Evolutionary conservation across 2,888 invertebrate genomes (phyloP).

Genomic region (Carpatolechia fugitivella): DNA sequence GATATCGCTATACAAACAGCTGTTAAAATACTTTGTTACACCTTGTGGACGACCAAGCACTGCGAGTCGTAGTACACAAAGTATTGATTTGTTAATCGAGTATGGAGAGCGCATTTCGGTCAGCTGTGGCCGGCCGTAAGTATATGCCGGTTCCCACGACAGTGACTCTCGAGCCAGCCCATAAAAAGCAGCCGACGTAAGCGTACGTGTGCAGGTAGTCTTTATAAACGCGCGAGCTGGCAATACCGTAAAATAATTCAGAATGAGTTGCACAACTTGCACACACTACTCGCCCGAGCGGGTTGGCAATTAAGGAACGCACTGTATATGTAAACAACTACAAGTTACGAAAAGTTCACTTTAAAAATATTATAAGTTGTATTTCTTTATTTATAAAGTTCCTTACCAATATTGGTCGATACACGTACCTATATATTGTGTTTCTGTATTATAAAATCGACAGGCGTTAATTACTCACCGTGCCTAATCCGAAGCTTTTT

Average conservation of each 20-base stretch:
- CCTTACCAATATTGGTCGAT: not conserved
- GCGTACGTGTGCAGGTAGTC: constrained; percentile 72
- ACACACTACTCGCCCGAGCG: constrained; percentile 28
- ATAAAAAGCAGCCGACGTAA: constrained; percentile 74
- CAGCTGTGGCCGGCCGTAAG: constrained; percentile 73
- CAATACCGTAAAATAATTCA: constrained; percentile 51
- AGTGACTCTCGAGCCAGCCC: constrained; percentile 68
- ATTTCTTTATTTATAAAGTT: constrained; percentile 3
- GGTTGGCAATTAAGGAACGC: constrained; percentile 31
- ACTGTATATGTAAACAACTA: not conserved
- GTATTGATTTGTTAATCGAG: constrained; percentile 77
- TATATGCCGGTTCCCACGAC: constrained; percentile 77
- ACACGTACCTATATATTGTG: too few species aligned
- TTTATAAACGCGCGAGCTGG: constrained; percentile 59
- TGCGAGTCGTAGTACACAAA: constrained; percentile 53
- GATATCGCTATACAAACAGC: constrained; percentile 19
- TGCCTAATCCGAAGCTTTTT: constrained; percentile 39
- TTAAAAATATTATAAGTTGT: too few species aligned
- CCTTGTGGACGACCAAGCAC: constrained; percentile 39
- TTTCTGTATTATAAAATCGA: constrained; percentile 16
- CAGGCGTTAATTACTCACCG: constrained; percentile 32
- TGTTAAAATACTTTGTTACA: constrained; percentile 3
- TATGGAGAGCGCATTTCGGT: constrained; percentile 78
- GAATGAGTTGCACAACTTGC: constrained; percentile 37
- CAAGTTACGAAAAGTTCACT: too few species aligned